Evolutionary conservation across 2,113 vertebrate genomes (phyloP).

Genomic region (Sporophila hypoxantha): DNA sequence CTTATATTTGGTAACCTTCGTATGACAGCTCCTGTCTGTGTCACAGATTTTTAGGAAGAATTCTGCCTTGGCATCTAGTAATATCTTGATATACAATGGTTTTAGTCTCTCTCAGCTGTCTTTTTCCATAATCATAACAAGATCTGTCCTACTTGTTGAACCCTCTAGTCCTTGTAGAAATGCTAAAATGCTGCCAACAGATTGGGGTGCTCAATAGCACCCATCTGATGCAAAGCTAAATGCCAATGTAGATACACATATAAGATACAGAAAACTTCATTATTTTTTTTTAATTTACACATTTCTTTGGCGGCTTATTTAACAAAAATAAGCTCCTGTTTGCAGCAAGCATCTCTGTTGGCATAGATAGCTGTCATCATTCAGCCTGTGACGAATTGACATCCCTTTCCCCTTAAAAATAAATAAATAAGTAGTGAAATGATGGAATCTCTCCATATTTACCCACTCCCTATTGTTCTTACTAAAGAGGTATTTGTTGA

Average conservation of each 20-base stretch:
- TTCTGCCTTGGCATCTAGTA: neutral
- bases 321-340: neutral
- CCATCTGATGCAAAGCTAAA: neutral
- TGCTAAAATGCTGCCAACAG: neutral
- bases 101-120: neutral
- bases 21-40: neutral
- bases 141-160: neutral
- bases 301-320: neutral
- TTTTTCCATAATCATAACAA: neutral
- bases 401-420: neutral
- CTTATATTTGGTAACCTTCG: neutral
- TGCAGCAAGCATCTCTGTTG: neutral
- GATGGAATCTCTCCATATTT: neutral
- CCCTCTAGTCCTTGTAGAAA: neutral
- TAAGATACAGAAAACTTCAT: neutral
- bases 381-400: neutral
- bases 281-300: neutral
- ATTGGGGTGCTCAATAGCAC: neutral
- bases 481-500: neutral
- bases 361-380: neutral
- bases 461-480: neutral
- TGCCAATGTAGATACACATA: neutral
- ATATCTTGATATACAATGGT: neutral
- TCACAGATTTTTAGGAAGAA: neutral
- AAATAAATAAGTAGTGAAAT: neutral